These are phyloP conservation scores for Nesoenas mayeri DNA, from an alignment of 2,113 vertebrate genomes.

Conservation along the genomic window DNA sequence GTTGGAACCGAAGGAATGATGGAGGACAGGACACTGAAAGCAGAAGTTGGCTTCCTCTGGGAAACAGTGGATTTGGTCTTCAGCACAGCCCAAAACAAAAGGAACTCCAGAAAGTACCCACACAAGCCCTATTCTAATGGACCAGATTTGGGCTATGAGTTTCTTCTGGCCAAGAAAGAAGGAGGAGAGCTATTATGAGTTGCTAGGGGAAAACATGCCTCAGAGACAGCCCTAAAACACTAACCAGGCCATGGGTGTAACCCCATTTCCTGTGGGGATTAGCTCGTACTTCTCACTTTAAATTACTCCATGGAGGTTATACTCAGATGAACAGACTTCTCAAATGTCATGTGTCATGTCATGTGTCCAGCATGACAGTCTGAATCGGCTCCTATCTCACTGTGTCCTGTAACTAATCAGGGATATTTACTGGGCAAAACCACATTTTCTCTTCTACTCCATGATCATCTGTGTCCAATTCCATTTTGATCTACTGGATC, in stretches of 20 bases:
- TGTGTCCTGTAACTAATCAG: background rate
- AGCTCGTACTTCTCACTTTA: background rate
- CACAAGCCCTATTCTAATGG: background rate
- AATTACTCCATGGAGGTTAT: background rate
- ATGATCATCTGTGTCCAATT: fast-evolving
- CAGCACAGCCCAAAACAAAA: background rate
- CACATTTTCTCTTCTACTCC: background rate
- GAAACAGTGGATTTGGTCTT: background rate
- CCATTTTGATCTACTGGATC: background rate
- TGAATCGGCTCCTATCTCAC: background rate
- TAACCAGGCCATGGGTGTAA: background rate
- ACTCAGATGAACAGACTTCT: background rate
- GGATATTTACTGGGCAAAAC: background rate
- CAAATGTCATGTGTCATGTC: background rate
- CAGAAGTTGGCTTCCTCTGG: background rate
- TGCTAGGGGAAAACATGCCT: background rate
- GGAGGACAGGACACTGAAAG: background rate
- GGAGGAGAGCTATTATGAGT: background rate
- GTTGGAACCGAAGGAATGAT: background rate
- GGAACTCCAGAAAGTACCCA: background rate
- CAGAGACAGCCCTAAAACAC: background rate
- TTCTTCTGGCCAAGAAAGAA: background rate
- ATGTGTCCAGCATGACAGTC: background rate
- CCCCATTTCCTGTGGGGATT: background rate
- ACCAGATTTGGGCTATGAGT: background rate